Percentiles rank a stretch among this genome's conserved stretches.
These are phyloP conservation scores for Gasterosteus nipponicus DNA, from an alignment of 2,113 vertebrate species.

Conservation along the genomic window DNA sequence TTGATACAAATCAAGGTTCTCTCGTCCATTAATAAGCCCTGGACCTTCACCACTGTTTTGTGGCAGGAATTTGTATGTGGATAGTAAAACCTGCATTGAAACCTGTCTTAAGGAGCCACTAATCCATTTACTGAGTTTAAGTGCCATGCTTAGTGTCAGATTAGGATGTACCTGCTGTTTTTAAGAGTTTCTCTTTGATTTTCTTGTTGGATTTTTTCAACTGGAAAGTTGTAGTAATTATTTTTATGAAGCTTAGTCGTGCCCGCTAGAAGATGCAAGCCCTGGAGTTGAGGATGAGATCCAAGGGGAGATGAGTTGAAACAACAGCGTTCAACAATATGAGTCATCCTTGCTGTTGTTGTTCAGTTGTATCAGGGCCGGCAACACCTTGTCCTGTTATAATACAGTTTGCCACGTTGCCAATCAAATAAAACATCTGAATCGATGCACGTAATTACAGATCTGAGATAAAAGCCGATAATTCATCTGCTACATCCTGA, in stretches of 20 bases:
- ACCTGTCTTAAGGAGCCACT: background rate
- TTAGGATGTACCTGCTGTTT: background rate
- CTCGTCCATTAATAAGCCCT: background rate
- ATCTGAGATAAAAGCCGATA: background rate
- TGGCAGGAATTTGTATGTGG: background rate
- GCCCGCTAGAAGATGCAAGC: no score
- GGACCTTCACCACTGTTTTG: background rate
- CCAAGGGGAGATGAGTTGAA: no score
- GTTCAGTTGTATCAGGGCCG: background rate
- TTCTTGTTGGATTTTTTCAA: background rate
- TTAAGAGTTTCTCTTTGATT: background rate
- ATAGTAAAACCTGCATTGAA: background rate
- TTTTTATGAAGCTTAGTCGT: background rate
- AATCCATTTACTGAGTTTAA: background rate
- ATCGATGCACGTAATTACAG: background rate
- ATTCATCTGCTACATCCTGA: background rate
- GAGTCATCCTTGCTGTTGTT: no score
- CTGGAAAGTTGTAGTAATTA: background rate
- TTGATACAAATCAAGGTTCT: background rate
- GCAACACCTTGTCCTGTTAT: background rate
- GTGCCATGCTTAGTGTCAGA: background rate
- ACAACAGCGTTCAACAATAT: no score
- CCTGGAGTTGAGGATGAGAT: no score
- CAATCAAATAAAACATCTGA: conserved; percentile 4
- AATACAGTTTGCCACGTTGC: background rate